phyloP scores from a whole-genome alignment of 2,888 invertebrate species.

The Itoplectis maculator region DNA sequence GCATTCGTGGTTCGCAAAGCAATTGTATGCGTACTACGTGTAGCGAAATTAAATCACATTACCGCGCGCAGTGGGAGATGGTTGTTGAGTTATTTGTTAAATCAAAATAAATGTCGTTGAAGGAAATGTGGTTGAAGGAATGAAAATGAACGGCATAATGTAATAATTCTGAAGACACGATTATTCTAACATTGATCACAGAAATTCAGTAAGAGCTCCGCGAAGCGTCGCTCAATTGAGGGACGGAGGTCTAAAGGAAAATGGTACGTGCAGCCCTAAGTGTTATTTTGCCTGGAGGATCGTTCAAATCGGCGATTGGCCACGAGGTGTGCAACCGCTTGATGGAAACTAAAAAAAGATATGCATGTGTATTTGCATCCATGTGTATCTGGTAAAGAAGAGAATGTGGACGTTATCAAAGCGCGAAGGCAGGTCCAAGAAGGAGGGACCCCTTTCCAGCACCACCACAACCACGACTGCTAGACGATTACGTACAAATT shows the following conservation, averaged over 20 bases:
- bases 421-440: conserved; percentile 59
- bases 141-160: conserved; percentile 48
- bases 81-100: background rate
- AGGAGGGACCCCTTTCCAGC: conserved; percentile 71
- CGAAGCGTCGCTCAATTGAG: conserved; percentile 23
- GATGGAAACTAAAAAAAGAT: conserved; percentile 64
- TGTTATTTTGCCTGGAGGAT: conserved; percentile 63
- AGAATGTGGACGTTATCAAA: conserved; percentile 69
- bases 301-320: conserved; percentile 64
- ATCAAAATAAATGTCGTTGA: background rate
- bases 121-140: background rate
- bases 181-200: conserved; percentile 58
- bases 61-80: background rate
- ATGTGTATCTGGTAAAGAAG: conserved; percentile 51
- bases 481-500: conserved; percentile 77
- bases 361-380: conserved; percentile 6
- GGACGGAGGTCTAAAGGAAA: conserved; percentile 22
- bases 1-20: background rate
- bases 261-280: conserved; percentile 41
- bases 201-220: conserved; percentile 20
- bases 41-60: background rate
- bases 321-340: conserved; percentile 66
- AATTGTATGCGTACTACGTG: background rate
- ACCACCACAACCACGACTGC: conserved; percentile 28
- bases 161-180: conserved; percentile 55